Evolutionary conservation across 1,140 invertebrate genomes (phyloP), one percentile per base, ranked within the genome.

Genomic region (Pinna nobilis): DNA sequence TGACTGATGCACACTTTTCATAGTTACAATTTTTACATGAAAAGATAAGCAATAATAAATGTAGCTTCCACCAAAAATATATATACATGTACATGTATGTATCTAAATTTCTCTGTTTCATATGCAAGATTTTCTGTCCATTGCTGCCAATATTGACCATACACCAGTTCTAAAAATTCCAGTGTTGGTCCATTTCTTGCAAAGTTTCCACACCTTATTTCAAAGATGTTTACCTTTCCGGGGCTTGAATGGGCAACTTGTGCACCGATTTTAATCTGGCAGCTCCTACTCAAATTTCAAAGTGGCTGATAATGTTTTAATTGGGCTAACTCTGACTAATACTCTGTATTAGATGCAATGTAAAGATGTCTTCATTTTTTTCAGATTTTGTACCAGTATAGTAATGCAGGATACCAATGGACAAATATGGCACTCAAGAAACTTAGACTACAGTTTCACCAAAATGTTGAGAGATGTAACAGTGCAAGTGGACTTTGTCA

Each of bases 321-420:
- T n/a, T n/a, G n/a, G n/a, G n/a, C n/a, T n/a, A n/a, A 15, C 50
- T 30, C 35, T 30, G 3, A 3, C 13, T 49, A 7, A 9, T 9
- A 35, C 18, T 37, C 15, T 35, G 9, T 28, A 7, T 11, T 13
- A 18, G 41, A 0, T 65, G 13, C 7, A 49, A 28, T 30, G 28
- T 47, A 35, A 15, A 28, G 23, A 41, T n/a, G 39, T 50, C 15
- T 53, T 23, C 3, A 18, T 35, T 51, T 2, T 25, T 5, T 73
- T 4, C 71, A 86, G 84, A 15, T 86, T 81, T 64, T 88, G 86
- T 65, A 88, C 86, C 18, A 86, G 85, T 64, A 86, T 88, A 33
- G 81, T 88, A 15, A 83, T 82, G 7, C 79, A 86, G 66, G 81
- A 86, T 61, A 23, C 15, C 9, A 80, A 81, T 32, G 81, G 84